A percentile compares a stretch with the other conserved stretches of the same genome.
These are phyloP conservation scores for Yponomeuta malinellus DNA, from an alignment of 2,888 invertebrate genomes.

Conservation along the genomic window DNA sequence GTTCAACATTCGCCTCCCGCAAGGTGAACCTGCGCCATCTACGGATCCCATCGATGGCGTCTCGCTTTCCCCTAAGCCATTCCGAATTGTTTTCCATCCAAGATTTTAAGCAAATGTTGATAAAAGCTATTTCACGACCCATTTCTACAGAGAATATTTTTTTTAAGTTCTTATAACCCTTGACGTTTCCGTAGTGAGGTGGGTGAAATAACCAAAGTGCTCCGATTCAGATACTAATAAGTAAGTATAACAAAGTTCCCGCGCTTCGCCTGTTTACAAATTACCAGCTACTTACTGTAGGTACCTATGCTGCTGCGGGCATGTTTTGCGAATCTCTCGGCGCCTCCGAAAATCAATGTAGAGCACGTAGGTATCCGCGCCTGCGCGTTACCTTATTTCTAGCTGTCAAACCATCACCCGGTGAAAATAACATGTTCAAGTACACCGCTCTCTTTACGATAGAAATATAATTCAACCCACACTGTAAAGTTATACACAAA, in stretches of 20 bases:
- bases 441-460: background rate
- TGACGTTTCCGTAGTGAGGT: background rate
- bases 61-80: constrained; percentile 73
- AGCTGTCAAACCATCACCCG: constrained; percentile 43
- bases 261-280: background rate
- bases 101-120: constrained; percentile 23
- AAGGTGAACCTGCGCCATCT: constrained; percentile 54
- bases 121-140: background rate
- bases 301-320: background rate
- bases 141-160: background rate
- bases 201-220: constrained; percentile 6
- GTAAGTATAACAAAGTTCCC: background rate
- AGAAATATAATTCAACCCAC: background rate
- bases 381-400: constrained; percentile 23
- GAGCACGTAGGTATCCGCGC: constrained; percentile 48
- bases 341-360: constrained; percentile 59
- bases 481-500: background rate
- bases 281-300: background rate
- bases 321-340: background rate
- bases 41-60: constrained; percentile 73
- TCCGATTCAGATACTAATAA: background rate
- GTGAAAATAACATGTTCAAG: constrained; percentile 21
- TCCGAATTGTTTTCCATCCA: constrained; percentile 53
- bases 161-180: no score
- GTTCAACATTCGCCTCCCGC: constrained; percentile 64